A percentile compares a stretch with the other conserved stretches of the same genome.
Evolutionary conservation across 1,140 invertebrate genomes (phyloP).

Genomic region (Trichoplusia ni): DNA sequence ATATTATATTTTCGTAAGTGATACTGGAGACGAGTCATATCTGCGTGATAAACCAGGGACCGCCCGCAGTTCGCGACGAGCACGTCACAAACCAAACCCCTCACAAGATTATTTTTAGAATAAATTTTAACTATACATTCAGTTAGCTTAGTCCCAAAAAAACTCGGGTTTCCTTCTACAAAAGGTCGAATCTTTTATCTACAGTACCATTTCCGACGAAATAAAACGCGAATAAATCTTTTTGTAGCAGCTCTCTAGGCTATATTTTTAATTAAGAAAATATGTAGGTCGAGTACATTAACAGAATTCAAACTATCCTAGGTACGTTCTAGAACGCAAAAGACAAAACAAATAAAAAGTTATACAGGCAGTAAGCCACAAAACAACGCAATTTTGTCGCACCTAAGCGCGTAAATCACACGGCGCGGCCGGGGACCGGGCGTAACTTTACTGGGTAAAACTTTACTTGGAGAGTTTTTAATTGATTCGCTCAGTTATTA

Average conservation of each 20-base stretch:
- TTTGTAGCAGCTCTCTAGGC: too few relatives aligned
- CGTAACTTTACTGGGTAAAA: constrained; percentile 34
- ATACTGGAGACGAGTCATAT: constrained; percentile 5
- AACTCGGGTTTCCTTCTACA: too few relatives aligned
- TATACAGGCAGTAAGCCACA: constrained; percentile 10
- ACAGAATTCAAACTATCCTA: constrained; percentile 3
- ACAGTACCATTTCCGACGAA: neutral
- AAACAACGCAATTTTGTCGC: constrained; percentile 22
- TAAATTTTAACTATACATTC: neutral
- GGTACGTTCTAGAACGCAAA: neutral
- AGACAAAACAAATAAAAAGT: constrained; percentile 16
- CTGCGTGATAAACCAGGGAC: neutral
- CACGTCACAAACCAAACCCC: neutral
- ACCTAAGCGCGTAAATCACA: constrained; percentile 42
- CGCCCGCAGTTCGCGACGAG: neutral
- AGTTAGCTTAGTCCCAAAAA: neutral
- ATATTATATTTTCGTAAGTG: neutral
- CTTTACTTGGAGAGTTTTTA: constrained; percentile 47
- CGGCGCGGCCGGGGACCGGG: constrained; percentile 14
- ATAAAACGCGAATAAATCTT: neutral
- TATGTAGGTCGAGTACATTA: constrained; percentile 13
- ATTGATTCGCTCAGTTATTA: constrained; percentile 49
- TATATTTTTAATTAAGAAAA: constrained; percentile 21
- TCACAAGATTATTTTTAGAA: neutral
- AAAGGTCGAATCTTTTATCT: too few relatives aligned